phyloP scores from a whole-genome alignment of 2,888 invertebrate genomes.

The Stenodema calcarata region DNA sequence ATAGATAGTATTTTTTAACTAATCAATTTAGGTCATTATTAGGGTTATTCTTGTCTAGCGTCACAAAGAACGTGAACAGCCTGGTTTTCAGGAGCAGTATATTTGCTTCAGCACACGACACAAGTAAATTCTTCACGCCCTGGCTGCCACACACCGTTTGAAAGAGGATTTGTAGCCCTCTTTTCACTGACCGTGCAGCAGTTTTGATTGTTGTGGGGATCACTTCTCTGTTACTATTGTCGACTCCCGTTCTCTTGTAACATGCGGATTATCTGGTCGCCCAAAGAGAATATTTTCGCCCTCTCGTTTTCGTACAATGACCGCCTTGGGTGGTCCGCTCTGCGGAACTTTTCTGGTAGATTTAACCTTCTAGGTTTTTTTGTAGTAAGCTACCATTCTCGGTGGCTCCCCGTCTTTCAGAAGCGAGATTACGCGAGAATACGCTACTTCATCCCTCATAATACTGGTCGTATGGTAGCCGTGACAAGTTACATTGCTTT shows the following conservation, averaged over 20 bases:
- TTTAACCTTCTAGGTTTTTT: neutral
- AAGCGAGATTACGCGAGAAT: neutral
- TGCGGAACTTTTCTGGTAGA: neutral
- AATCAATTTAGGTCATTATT: no score
- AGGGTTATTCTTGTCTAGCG: no score
- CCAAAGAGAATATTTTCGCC: neutral
- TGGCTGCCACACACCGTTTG: neutral
- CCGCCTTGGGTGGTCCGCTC: neutral
- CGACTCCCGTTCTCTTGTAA: neutral
- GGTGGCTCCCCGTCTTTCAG: neutral
- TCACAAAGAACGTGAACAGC: no score
- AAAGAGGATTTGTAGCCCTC: neutral
- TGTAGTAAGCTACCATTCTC: neutral
- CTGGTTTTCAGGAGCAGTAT: no score
- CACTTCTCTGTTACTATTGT: neutral
- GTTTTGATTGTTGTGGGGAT: neutral
- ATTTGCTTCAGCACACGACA: neutral
- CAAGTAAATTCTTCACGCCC: neutral
- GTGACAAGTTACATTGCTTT: neutral
- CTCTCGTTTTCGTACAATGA: neutral
- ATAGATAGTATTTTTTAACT: no score
- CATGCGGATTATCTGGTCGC: neutral
- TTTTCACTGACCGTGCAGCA: neutral
- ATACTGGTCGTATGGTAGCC: neutral
- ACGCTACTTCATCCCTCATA: neutral